Evolutionary conservation across 2,797 vertebrate species (phyloP), one percentile per base, ranked within the genome.

Genomic region (Euphonia xanthogaster): DNA sequence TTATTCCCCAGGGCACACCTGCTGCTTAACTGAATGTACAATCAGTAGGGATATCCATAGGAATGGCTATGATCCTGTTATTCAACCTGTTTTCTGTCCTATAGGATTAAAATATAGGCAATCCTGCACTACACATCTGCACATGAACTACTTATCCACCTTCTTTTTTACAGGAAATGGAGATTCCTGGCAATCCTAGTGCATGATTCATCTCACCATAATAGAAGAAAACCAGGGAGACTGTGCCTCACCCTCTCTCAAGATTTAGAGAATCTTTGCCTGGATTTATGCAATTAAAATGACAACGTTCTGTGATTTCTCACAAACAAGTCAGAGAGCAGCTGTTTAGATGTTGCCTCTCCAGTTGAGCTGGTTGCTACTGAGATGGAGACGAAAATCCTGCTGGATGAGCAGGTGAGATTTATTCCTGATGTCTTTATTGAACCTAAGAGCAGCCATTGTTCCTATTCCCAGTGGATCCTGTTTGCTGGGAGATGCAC

Each of bases 131-230:
- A 28, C 7, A 17, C 4, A 15, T 8, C 42, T 62, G 42, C 30
- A 14, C 8, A 9, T 5, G 12, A 89, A 5, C 10, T 23, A 39
- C 9, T 28, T 6, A 28, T 37, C 6, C 30, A 14, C 4, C 40
- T 57, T 31, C 14, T 37, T 87, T 68, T 61, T 62, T 7, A 68
- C 20, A 30, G 14, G 10, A 65, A 72, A 80, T 14, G 28, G 18
- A 62, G 17, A 48, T 12, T 58, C 17, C 12, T 28, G 3, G 24
- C 0, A 1, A 40, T 62, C 7, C 8, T 44, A 8, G 5, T 8
- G 7, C 6, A 40, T 3, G 15, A 7, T 37, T 80, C 31, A 45
- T 63, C 9, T 63, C 51, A 40, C 4, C 10, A 9, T 7, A 7
- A 54, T 9, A 35, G 58, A 72, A 57, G 7, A 42, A 82, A 66